Conservation (phyloP, 1,140 invertebrate species). For the Scaptomyza montana region DNA sequence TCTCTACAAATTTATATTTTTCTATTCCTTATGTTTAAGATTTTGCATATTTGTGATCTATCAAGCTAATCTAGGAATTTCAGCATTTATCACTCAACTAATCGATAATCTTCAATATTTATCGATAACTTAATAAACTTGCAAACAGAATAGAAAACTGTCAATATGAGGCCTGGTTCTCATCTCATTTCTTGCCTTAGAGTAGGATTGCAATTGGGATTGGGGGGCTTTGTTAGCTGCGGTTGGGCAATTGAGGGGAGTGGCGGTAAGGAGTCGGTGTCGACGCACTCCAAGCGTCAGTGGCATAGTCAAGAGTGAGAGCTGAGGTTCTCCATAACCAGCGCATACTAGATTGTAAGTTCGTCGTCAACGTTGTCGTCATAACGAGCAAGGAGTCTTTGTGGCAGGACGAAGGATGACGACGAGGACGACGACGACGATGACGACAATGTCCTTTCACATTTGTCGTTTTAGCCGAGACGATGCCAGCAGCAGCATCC, state of each 20-base stretch:
- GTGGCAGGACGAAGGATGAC: constrained; percentile 34
- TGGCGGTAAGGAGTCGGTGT: constrained; percentile 56
- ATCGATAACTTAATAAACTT: too few relatives aligned
- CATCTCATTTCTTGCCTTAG: too few relatives aligned
- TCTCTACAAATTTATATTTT: too few relatives aligned
- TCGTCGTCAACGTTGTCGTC: constrained; percentile 56
- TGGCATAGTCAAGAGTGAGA: neutral
- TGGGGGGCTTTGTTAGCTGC: neutral
- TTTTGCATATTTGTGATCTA: too few relatives aligned
- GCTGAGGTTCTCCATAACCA: constrained; percentile 6
- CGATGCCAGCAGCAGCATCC: constrained; percentile 49
- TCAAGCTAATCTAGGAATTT: too few relatives aligned
- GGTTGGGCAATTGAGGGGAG: neutral
- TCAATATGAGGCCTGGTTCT: too few relatives aligned
- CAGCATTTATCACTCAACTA: too few relatives aligned
- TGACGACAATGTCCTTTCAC: constrained; percentile 80
- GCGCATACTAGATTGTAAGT: constrained; percentile 46
- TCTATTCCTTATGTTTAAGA: too few relatives aligned
- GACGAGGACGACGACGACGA: constrained; percentile 41
- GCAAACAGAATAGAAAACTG: too few relatives aligned
- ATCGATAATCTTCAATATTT: too few relatives aligned
- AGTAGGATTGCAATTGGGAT: neutral
- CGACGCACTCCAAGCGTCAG: constrained; percentile 64
- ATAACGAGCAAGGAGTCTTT: constrained; percentile 53
- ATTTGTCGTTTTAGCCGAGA: constrained; percentile 78